Percentiles rank a stretch among this genome's conserved stretches.
These are phyloP conservation scores for Chymomyza procnemis DNA, from an alignment of 2,888 invertebrate genomes.

Conservation along the genomic window DNA sequence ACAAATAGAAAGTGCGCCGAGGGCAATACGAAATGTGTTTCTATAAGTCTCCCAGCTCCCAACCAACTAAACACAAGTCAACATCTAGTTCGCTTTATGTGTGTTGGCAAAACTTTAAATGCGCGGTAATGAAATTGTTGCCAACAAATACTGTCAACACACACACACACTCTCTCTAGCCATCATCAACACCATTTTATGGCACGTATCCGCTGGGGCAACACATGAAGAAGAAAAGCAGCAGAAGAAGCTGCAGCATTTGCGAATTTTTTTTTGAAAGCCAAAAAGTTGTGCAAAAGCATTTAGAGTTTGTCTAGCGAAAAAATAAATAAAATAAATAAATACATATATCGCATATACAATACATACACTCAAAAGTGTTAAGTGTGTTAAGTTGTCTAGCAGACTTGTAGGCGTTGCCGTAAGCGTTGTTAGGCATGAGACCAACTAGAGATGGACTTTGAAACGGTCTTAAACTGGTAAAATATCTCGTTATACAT, in stretches of 20 bases:
- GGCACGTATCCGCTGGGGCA: conserved; percentile 47
- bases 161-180: conserved; percentile 16
- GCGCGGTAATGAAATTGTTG: conserved; percentile 73
- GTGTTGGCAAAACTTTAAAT: conserved; percentile 68
- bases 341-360: neutral
- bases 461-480: neutral
- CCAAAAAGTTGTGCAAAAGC: conserved; percentile 54
- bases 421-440: neutral
- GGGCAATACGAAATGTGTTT: neutral
- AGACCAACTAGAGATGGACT: neutral
- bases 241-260: conserved; percentile 54
- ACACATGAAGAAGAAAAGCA: conserved; percentile 30
- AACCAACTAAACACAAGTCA: neutral
- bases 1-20: conserved; percentile 5
- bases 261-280: conserved; percentile 41
- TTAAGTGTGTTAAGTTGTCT: conserved; percentile 57
- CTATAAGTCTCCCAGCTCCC: neutral
- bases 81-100: conserved; percentile 13
- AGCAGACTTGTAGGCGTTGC: neutral
- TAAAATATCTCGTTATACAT: neutral
- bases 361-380: conserved; percentile 4
- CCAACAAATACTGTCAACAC: conserved; percentile 67
- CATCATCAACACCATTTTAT: conserved; percentile 60
- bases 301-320: conserved; percentile 42
- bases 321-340: conserved; percentile 25